phyloP scores from a whole-genome alignment of 2,888 invertebrate species.

The Tuberolachnus salignus region DNA sequence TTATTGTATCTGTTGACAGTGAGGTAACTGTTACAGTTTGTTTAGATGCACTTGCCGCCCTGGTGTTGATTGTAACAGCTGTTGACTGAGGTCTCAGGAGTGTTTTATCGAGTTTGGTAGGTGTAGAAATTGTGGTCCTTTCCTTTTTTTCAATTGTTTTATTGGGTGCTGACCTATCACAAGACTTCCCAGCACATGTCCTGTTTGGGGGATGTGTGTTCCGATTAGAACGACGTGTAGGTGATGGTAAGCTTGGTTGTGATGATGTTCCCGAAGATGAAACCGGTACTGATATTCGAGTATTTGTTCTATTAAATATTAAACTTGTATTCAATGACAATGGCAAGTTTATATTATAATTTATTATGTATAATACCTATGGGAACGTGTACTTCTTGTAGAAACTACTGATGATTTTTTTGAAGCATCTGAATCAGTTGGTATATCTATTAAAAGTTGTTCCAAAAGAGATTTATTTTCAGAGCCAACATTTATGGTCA shows the following conservation, averaged over 20 bases:
- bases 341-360: not conserved
- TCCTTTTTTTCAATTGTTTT: constrained; percentile 53
- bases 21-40: constrained; percentile 52
- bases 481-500: constrained; percentile 34
- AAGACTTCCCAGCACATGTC: constrained; percentile 50
- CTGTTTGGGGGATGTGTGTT: constrained; percentile 53
- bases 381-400: constrained; percentile 62
- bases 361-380: constrained; percentile 61
- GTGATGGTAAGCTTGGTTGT: constrained; percentile 52
- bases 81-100: constrained; percentile 53
- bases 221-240: constrained; percentile 53
- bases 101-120: constrained; percentile 47
- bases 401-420: constrained; percentile 63
- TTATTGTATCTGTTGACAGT: constrained; percentile 58
- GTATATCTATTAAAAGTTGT: constrained; percentile 85
- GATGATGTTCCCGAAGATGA: constrained; percentile 18
- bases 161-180: constrained; percentile 51
- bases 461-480: constrained; percentile 65
- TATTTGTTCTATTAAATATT: constrained; percentile 45
- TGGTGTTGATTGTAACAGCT: constrained; percentile 48
- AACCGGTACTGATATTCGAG: constrained; percentile 41
- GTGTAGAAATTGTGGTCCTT: constrained; percentile 25
- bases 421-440: constrained; percentile 67
- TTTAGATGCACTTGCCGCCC: constrained; percentile 53
- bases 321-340: constrained; percentile 2